Percentiles rank a stretch among this genome's conserved stretches.
These are phyloP conservation scores for Pyralis farinalis DNA, from an alignment of 2,888 invertebrate species.

Conservation along the genomic window DNA sequence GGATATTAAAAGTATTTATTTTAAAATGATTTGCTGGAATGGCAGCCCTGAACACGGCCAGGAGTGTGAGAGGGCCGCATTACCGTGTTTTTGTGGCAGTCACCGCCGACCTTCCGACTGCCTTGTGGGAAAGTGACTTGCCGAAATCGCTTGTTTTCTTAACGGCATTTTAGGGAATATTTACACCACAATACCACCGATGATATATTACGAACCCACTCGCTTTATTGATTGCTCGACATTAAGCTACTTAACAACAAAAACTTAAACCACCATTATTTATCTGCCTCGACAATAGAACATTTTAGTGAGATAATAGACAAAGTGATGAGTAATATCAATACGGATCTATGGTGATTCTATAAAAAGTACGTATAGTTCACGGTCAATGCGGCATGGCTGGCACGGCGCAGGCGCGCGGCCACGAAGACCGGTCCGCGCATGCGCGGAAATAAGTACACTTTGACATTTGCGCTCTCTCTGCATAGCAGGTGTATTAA, in stretches of 20 bases:
- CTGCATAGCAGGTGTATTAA: conserved; percentile 56
- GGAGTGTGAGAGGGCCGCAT: conserved; percentile 8
- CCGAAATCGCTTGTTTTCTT: conserved; percentile 28
- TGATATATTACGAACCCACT: conserved; percentile 12
- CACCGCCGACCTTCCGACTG: conserved; percentile 21
- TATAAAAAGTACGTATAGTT: conserved; percentile 63
- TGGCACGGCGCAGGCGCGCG: conserved; percentile 26
- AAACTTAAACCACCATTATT: conserved; percentile 6
- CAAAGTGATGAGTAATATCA: conserved; percentile 47
- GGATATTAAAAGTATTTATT: too few species aligned
- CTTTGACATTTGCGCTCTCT: conserved; percentile 62
- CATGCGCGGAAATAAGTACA: conserved; percentile 46
- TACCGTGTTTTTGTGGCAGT: conserved; percentile 18
- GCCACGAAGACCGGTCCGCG: conserved; percentile 12
- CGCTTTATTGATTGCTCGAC: conserved; percentile 7
- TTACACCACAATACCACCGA: conserved; percentile 13
- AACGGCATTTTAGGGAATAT: conserved; percentile 20
- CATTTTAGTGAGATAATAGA: not conserved
- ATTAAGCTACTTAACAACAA: conserved; percentile 8
- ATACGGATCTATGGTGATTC: conserved; percentile 59
- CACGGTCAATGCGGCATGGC: conserved; percentile 44
- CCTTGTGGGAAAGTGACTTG: conserved; percentile 59
- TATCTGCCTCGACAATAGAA: conserved; percentile 22
- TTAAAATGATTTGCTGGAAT: conserved; percentile 1
- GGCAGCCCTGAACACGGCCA: conserved; percentile 6